Base-by-base conservation (phyloP, 2,888 invertebrate genomes). In the Drosophila glabriapex region DNA sequence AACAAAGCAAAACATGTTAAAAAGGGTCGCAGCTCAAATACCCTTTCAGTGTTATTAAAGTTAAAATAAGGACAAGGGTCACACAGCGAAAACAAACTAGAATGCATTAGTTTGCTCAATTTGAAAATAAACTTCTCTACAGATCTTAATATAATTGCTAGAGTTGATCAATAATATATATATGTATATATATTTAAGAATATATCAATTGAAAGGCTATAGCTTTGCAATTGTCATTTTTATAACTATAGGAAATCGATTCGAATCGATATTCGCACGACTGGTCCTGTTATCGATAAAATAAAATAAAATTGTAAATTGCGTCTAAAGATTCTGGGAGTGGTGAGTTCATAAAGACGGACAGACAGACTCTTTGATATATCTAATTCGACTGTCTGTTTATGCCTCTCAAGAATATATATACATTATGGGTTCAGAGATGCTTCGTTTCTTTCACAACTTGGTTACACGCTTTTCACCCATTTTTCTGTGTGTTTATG, bases 11-110 rank as follows among this genome's bases (percentile, higher is more conserved):
- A 28, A 56, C 4, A 22, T 31, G 6, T 14, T 22, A 29, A 16
- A 53, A 49, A 37, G 6, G 3, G 16, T n/a, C 22, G 49, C 37
- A 29, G 14, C 3, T 58, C 2, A 46, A 37, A 76, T 76, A 61
- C 37, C 33, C 67, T 49, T 25, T 22, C 43, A 43, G 22, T 43
- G 14, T 43, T 14, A 6, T 14, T 22, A 22, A 46, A 22, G 4
- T 46, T 22, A 7, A 46, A 16, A 46, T 46, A 12, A 22, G 4
- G 6, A 22, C 6, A 6, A 43, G 14, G 22, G 14, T 7, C 22
- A 3, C 14, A 22, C 46, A 22, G 3, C 14, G 22, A 14, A 14
- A 4, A 22, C 6, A 16, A 2, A 4, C 46, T 3, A 16, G 46
- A 25, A 16, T 4, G 25, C 25, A 19, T 9, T 39, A 3, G 19